Evolutionary conservation across 1,140 invertebrate genomes (phyloP).

Genomic region (Drosophila kikkawai): DNA sequence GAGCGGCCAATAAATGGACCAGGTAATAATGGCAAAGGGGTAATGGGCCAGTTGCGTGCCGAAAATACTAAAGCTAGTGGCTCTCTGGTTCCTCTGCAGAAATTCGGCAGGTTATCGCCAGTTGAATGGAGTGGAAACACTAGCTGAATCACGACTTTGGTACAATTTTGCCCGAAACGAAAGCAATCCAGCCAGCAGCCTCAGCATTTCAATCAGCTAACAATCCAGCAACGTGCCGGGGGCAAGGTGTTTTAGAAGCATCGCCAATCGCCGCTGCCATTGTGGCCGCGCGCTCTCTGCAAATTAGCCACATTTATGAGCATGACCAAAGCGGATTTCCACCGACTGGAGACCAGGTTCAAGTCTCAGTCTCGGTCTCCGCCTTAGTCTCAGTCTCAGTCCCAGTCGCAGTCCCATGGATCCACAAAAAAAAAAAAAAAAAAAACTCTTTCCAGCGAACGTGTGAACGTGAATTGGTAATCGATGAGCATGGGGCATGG

Average conservation of each 20-base stretch:
- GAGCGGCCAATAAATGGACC: constrained; percentile 37
- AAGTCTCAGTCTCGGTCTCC: neutral
- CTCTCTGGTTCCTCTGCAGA: constrained; percentile 17
- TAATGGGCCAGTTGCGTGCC: constrained; percentile 71
- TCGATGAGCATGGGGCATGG: constrained; percentile 71
- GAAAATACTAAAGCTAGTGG: constrained; percentile 54
- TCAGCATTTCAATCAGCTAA: constrained; percentile 73
- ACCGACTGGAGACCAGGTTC: constrained; percentile 14
- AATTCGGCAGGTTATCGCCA: constrained; percentile 53
- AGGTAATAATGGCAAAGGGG: constrained; percentile 45
- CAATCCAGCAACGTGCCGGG: constrained; percentile 64
- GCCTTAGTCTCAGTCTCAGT: neutral
- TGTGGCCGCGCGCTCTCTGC: constrained; percentile 34
- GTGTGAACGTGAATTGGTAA: constrained; percentile 80
- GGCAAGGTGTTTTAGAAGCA: constrained; percentile 61
- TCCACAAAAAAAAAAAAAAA: constrained; percentile 3
- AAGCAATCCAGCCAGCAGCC: constrained; percentile 39
- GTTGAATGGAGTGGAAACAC: constrained; percentile 53
- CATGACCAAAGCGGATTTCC: constrained; percentile 67
- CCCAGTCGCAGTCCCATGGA: neutral
- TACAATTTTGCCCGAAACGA: constrained; percentile 61
- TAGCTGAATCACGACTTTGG: constrained; percentile 76
- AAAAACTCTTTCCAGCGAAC: constrained; percentile 41
- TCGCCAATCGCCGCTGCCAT: constrained; percentile 28
- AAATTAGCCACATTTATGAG: constrained; percentile 80